Conservation (phyloP, 2,888 invertebrate genomes). For the Agriopis aurantiaria region DNA sequence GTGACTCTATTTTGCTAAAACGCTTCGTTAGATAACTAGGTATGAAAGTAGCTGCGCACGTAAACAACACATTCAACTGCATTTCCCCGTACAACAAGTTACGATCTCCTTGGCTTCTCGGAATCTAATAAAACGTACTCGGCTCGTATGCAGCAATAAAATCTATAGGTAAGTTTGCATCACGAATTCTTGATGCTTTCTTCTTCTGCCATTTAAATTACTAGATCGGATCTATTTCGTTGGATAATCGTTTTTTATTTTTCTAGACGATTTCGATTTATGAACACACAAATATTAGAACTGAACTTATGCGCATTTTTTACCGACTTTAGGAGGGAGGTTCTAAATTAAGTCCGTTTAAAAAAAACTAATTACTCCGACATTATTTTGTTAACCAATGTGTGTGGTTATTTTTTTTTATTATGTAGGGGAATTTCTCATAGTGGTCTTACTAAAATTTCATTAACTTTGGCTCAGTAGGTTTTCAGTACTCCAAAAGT, state of each 20-base stretch:
- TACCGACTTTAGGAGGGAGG: no score
- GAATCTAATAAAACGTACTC: slow-evolving; percentile 18
- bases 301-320: no score
- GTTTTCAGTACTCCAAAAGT: no score
- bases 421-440: no score
- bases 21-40: background rate
- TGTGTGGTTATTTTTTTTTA: no score
- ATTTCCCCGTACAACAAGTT: slow-evolving; percentile 14
- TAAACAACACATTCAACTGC: slow-evolving; percentile 10
- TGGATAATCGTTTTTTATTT: background rate
- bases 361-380: no score
- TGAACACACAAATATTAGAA: no score
- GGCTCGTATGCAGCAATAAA: slow-evolving; percentile 8
- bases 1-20: background rate
- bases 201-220: slow-evolving; percentile 1
- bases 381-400: no score
- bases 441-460: no score
- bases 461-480: no score
- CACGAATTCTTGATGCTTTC: background rate
- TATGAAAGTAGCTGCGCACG: background rate
- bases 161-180: background rate
- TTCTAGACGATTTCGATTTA: background rate
- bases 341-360: no score
- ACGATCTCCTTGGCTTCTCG: slow-evolving; percentile 11
- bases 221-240: background rate